Evolutionary conservation across 2,797 vertebrate species (phyloP).

Genomic region (Clamator glandarius): DNA sequence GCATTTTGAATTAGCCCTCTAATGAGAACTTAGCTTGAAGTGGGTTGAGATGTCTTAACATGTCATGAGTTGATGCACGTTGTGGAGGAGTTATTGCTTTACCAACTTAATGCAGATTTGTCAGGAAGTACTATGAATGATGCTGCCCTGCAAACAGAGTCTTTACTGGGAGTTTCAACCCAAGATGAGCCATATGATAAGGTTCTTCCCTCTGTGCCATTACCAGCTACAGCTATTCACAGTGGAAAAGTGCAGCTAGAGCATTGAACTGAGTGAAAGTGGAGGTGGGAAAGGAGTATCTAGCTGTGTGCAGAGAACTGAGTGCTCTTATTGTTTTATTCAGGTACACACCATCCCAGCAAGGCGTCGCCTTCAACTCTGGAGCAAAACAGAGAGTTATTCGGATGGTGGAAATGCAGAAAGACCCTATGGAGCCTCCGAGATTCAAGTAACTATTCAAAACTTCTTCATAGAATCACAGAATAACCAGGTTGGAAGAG

Average conservation of each 20-base stretch:
- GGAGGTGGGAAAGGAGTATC: not conserved
- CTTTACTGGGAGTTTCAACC: not conserved
- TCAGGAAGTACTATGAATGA: not conserved
- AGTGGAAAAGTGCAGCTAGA: not conserved
- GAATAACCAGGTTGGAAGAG: no score
- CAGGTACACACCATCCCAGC: constrained; percentile 98
- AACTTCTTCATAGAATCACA: not conserved
- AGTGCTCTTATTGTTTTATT: constrained; percentile 12
- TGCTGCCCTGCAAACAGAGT: not conserved
- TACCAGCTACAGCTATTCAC: not conserved
- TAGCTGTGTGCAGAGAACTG: not conserved
- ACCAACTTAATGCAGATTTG: not conserved
- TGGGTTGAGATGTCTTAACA: not conserved
- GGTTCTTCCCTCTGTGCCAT: not conserved
- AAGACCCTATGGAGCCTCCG: constrained; percentile 98
- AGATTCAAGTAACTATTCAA: constrained; percentile 90
- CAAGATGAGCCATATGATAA: not conserved
- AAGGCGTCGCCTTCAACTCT: constrained; percentile 98
- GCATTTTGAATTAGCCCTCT: not conserved
- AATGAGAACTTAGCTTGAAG: not conserved
- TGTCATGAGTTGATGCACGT: not conserved
- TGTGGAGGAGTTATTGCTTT: not conserved
- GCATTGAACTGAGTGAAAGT: not conserved
- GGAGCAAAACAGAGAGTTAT: constrained; percentile 98
- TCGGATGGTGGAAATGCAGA: constrained; percentile 99